Base-by-base conservation (phyloP, 2,113 vertebrate genomes). In the Helogale parvula region DNA sequence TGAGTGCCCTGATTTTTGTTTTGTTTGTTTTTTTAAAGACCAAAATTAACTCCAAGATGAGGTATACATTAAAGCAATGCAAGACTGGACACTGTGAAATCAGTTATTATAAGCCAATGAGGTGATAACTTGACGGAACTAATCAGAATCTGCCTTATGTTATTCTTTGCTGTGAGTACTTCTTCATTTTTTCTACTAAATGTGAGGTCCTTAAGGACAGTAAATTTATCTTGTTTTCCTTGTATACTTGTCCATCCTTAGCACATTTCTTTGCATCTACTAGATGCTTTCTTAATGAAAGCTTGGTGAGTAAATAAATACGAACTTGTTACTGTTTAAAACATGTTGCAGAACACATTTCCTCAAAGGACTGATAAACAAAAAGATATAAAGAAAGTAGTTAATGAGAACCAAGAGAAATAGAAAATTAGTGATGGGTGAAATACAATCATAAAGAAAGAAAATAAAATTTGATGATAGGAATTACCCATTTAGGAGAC, bases 371-470 rank as follows among this genome's bases (percentile, higher is more conserved):
- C 33, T 81, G 31, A 65, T 93, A 84, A 66, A 12, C 17, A 63
- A 90, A 86, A 92, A 84, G 14, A 90, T n/a, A 52, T 45, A 85
- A 72, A n/a, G 17, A 45, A 95, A 95, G 13, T 4, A 66, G 76
- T 54, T 85, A 79, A 35, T 74, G 33, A 97, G 72, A 83, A 82
- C 16, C 15, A 85, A 45, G 66, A 84, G 81, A 94, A 87, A 95
- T 10, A 84, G 33, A 65, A 21, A 92, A 82, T 94, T 86, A 93
- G 47, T 10, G 38, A 79, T 91, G 27, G 17, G n/a, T 94, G n/a
- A 92, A 96, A 74, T 88, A 84, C 23, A 77, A 84, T 57, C 50
- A 79, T 52, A 93, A 88, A 35, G 35, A 90, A 90, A 97, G 87
- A 90, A 94, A 94, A 65, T 82, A 81, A 88, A 94, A 90, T 72